Conservation (phyloP, 2,113 vertebrate species). For the Tichodroma muraria region DNA sequence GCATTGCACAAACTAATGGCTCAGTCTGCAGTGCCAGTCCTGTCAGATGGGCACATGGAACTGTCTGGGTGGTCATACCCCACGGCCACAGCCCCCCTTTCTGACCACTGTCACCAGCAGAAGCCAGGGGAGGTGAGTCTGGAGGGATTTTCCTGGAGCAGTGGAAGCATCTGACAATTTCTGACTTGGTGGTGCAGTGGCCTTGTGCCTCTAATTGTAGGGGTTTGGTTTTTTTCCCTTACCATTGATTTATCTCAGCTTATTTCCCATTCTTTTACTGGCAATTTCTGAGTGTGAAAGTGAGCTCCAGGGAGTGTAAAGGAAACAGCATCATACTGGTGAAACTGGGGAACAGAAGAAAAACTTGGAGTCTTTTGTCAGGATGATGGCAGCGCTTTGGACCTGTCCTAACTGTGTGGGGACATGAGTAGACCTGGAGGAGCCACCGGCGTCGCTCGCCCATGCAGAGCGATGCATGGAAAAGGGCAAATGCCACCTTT, state of each 20-base stretch:
- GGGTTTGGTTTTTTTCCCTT: background rate
- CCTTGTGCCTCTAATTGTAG: background rate
- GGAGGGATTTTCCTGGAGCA: background rate
- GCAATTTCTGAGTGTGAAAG: background rate
- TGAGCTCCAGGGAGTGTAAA: background rate
- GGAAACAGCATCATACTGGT: background rate
- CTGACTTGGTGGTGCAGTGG: background rate
- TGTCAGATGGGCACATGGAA: background rate
- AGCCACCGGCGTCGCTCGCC: background rate
- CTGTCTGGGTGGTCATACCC: rapidly evolving
- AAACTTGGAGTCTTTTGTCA: background rate
- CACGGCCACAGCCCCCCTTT: background rate
- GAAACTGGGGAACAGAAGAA: background rate
- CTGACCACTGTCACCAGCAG: background rate
- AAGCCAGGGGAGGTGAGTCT: background rate
- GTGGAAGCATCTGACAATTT: background rate
- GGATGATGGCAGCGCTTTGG: background rate
- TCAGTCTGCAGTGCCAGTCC: background rate
- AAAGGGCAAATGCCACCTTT: background rate
- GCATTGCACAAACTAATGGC: background rate
- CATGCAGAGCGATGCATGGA: background rate
- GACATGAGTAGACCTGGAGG: background rate
- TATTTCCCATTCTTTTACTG: background rate
- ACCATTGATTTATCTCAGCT: background rate
- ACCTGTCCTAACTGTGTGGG: no score